phyloP scores from a whole-genome alignment of 2,888 invertebrate species.

The Pycnomerus fuliginosus region DNA sequence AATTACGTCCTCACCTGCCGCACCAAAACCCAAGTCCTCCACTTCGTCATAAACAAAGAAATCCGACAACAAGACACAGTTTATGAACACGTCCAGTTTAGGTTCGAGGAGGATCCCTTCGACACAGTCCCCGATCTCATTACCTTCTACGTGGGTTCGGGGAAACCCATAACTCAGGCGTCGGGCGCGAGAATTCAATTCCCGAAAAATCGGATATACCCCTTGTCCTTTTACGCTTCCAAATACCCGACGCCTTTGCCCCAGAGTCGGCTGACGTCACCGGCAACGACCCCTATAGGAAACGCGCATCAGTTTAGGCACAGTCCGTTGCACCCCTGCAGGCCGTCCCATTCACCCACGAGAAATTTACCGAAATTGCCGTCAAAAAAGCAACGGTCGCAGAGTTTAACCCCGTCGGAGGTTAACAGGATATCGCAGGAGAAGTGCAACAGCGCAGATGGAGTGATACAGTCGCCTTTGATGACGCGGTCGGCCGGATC shows the following conservation, averaged over 20 bases:
- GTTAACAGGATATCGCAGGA: slow-evolving; percentile 51
- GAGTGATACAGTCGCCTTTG: slow-evolving; percentile 60
- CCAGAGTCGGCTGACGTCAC: slow-evolving; percentile 52
- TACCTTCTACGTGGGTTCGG: slow-evolving; percentile 89
- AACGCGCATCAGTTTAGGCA: slow-evolving; percentile 43
- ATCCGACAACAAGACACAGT: slow-evolving; percentile 83
- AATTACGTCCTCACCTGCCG: slow-evolving; percentile 92
- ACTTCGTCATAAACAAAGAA: slow-evolving; percentile 87
- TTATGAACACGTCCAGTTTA: slow-evolving; percentile 88
- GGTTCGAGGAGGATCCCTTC: slow-evolving; percentile 92
- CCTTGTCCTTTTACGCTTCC: slow-evolving; percentile 70
- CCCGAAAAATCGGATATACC: slow-evolving; percentile 80
- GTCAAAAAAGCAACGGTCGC: slow-evolving; percentile 71
- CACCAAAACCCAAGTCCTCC: slow-evolving; percentile 76
- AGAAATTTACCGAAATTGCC: slow-evolving; percentile 54
- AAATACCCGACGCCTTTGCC: slow-evolving; percentile 59
- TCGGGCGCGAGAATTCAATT: slow-evolving; percentile 86
- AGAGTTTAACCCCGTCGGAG: slow-evolving; percentile 71
- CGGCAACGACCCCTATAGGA: slow-evolving; percentile 49
- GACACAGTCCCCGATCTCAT: slow-evolving; percentile 92
- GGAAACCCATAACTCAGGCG: slow-evolving; percentile 82
- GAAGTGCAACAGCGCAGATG: slow-evolving; percentile 70
- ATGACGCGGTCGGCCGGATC: slow-evolving; percentile 53
- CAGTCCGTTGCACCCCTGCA: slow-evolving; percentile 27
- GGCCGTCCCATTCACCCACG: slow-evolving; percentile 57